A percentile compares a stretch with the other conserved stretches of the same genome.
Conservation (phyloP, 2,888 invertebrate species). For the Ethmia dodecea region DNA sequence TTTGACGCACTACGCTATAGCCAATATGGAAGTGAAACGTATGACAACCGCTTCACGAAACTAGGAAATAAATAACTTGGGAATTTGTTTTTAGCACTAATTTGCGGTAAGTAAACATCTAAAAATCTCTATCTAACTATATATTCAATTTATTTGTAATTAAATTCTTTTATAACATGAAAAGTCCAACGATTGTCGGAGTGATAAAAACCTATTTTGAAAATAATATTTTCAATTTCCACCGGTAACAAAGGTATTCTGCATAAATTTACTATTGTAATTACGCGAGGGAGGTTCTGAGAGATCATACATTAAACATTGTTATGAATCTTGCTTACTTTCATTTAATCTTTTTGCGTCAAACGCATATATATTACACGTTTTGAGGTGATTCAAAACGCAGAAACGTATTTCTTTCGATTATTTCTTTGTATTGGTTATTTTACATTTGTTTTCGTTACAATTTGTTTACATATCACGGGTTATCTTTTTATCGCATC, state of each 20-base stretch:
- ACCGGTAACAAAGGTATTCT: slow-evolving; percentile 40
- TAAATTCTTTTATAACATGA: neutral
- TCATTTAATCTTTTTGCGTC: slow-evolving; percentile 33
- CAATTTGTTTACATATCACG: too few relatives aligned
- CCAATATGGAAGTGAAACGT: slow-evolving; percentile 71
- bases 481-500: too few relatives aligned
- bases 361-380: slow-evolving; percentile 11
- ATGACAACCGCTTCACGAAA: slow-evolving; percentile 63
- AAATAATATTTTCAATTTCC: slow-evolving; percentile 35
- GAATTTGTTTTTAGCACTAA: slow-evolving; percentile 43
- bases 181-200: neutral
- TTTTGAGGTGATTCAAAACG: too few relatives aligned
- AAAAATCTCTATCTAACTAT: slow-evolving; percentile 17
- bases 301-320: slow-evolving; percentile 32
- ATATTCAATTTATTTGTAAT: slow-evolving; percentile 13
- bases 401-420: too few relatives aligned
- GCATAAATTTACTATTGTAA: slow-evolving; percentile 18
- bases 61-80: slow-evolving; percentile 64
- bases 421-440: too few relatives aligned
- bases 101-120: slow-evolving; percentile 54
- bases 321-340: slow-evolving; percentile 25
- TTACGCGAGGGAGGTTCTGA: slow-evolving; percentile 26
- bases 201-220: slow-evolving; percentile 21
- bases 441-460: too few relatives aligned
- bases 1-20: slow-evolving; percentile 41